phyloP scores from a whole-genome alignment of 1,140 invertebrate genomes.

The Drosophila nigrodunni region DNA sequence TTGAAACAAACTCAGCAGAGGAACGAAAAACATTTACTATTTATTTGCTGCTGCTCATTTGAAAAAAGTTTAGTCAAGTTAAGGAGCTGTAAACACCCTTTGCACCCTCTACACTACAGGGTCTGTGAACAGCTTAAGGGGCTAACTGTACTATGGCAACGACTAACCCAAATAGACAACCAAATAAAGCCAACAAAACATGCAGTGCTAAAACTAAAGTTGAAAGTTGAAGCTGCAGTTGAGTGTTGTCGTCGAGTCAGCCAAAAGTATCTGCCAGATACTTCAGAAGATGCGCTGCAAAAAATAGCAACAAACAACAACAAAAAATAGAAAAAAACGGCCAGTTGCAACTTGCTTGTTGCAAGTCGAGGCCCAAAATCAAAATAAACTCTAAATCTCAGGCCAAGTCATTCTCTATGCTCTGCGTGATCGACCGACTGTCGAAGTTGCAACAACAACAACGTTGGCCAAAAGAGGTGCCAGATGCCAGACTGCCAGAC shows the following conservation, averaged over 20 bases:
- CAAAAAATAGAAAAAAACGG: constrained; percentile 1
- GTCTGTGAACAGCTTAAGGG: constrained; percentile 9
- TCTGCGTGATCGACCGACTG: constrained; percentile 79
- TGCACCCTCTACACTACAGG: no score
- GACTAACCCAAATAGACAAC: constrained; percentile 63
- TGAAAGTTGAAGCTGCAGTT: constrained; percentile 75
- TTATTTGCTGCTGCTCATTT: no score
- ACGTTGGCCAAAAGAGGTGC: constrained; percentile 31
- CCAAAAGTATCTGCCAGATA: constrained; percentile 69
- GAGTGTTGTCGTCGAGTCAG: constrained; percentile 46
- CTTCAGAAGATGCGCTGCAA: constrained; percentile 53
- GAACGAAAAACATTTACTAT: no score
- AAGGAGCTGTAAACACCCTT: no score
- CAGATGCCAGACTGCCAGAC: constrained; percentile 35
- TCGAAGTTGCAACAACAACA: constrained; percentile 49
- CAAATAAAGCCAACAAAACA: constrained; percentile 43
- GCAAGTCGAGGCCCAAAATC: constrained; percentile 11
- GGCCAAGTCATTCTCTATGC: constrained; percentile 25
- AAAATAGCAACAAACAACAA: no score
- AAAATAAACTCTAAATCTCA: constrained; percentile 7
- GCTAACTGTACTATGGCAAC: constrained; percentile 61
- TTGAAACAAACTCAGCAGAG: no score
- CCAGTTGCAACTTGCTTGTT: constrained; percentile 6
- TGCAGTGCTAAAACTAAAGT: constrained; percentile 43
- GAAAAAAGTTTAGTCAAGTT: no score